Evolutionary conservation across 2,797 vertebrate species (phyloP).

Genomic region (Acrossocheilus fasciatus): DNA sequence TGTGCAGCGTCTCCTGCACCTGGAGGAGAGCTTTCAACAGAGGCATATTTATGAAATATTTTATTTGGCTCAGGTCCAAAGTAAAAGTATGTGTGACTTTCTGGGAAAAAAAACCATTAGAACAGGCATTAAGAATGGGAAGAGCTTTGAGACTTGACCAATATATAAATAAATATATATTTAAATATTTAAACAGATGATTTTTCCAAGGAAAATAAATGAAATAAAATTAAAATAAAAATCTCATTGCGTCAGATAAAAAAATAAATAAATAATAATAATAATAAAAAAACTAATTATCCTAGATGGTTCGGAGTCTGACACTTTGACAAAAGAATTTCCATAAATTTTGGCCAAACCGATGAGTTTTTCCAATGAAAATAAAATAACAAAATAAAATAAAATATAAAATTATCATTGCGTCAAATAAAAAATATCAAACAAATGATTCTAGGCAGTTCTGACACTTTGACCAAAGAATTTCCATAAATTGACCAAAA

Average conservation of each 20-base stretch:
- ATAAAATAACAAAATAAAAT: not conserved
- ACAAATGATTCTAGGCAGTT: not conserved
- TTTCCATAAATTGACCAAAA: not conserved
- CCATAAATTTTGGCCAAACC: not conserved
- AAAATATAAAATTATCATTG: too few species aligned
- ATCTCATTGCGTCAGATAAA: not conserved
- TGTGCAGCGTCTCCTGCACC: constrained; percentile 10
- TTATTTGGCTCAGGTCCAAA: constrained; percentile 47
- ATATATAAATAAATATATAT: not conserved
- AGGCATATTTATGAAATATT: constrained; percentile 39
- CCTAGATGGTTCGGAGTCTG: not conserved
- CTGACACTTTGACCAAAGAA: not conserved
- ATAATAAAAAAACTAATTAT: not conserved
- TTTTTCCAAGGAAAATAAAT: not conserved
- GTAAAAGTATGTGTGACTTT: too few species aligned
- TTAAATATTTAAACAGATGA: not conserved
- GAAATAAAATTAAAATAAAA: not conserved
- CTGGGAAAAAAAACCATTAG: not conserved
- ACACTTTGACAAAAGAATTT: not conserved
- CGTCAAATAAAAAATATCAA: not conserved
- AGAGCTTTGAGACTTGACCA: not conserved
- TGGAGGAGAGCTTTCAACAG: constrained; percentile 18
- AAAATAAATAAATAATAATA: not conserved
- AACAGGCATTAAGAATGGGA: constrained; percentile 12
- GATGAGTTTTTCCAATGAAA: not conserved